These are phyloP conservation scores for Polylopha cassiicola DNA, from an alignment of 2,888 invertebrate species.

Conservation along the genomic window DNA sequence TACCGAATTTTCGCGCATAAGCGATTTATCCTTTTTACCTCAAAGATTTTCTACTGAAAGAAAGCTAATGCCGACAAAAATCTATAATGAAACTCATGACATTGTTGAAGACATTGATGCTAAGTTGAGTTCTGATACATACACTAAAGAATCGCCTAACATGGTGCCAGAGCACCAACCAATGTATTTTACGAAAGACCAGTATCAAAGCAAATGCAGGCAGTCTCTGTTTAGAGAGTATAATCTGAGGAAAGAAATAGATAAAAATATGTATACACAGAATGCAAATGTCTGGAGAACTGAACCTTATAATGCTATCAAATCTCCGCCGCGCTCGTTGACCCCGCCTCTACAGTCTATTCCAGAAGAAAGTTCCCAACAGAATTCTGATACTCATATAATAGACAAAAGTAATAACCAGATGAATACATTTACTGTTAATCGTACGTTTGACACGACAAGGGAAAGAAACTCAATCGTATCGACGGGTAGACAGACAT, in stretches of 20 bases:
- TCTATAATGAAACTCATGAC: conserved; percentile 56
- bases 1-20: conserved; percentile 67
- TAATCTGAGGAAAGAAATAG: conserved; percentile 43
- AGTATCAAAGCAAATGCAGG: conserved; percentile 30
- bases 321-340: conserved; percentile 58
- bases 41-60: conserved; percentile 67
- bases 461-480: conserved; percentile 35
- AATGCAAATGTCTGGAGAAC: conserved; percentile 55
- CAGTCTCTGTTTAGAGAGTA: conserved; percentile 62
- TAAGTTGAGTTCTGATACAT: conserved; percentile 70
- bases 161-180: conserved; percentile 42
- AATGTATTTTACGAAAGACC: conserved; percentile 12
- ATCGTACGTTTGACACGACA: conserved; percentile 62
- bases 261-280: conserved; percentile 37
- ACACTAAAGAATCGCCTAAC: conserved; percentile 69
- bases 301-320: conserved; percentile 41
- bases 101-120: conserved; percentile 46
- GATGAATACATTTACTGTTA: conserved; percentile 59
- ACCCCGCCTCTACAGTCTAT: conserved; percentile 67
- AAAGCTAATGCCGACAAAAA: conserved; percentile 52
- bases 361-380: conserved; percentile 63
- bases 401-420: conserved; percentile 50
- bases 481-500: conserved; percentile 42
- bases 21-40: conserved; percentile 64
- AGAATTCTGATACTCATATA: conserved; percentile 51